These are phyloP conservation scores for Apis dorsata DNA, from an alignment of 1,140 invertebrate genomes.

Conservation along the genomic window DNA sequence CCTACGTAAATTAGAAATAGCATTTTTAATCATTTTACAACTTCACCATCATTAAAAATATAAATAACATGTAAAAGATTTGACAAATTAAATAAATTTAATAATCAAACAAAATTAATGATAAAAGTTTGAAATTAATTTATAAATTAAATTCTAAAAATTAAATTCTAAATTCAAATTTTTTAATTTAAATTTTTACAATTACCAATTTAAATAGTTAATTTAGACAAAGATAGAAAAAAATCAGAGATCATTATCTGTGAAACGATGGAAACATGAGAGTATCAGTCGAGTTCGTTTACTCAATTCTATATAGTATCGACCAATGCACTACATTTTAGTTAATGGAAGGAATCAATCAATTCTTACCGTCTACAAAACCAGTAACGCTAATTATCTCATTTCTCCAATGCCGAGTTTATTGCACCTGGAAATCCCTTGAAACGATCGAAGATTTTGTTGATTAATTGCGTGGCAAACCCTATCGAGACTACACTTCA, in stretches of 20 bases:
- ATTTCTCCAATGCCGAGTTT: conserved; percentile 37
- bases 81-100: neutral
- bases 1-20: neutral
- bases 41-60: too few species aligned
- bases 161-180: too few species aligned
- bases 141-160: too few species aligned
- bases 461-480: conserved; percentile 41
- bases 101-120: too few species aligned
- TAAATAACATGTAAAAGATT: neutral
- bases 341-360: conserved; percentile 64
- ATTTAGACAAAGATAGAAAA: neutral
- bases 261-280: conserved; percentile 15
- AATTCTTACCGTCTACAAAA: conserved; percentile 45
- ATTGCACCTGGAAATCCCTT: conserved; percentile 9
- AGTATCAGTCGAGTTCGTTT: conserved; percentile 41
- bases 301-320: conserved; percentile 38
- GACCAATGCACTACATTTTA: neutral
- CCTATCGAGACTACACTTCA: conserved; percentile 15
- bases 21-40: neutral
- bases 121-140: too few species aligned
- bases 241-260: conserved; percentile 19
- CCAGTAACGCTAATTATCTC: conserved; percentile 50
- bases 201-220: neutral
- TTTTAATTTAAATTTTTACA: too few species aligned
- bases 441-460: conserved; percentile 35